Evolutionary conservation across 2,888 invertebrate species (phyloP).

Genomic region (Ctena decussata): DNA sequence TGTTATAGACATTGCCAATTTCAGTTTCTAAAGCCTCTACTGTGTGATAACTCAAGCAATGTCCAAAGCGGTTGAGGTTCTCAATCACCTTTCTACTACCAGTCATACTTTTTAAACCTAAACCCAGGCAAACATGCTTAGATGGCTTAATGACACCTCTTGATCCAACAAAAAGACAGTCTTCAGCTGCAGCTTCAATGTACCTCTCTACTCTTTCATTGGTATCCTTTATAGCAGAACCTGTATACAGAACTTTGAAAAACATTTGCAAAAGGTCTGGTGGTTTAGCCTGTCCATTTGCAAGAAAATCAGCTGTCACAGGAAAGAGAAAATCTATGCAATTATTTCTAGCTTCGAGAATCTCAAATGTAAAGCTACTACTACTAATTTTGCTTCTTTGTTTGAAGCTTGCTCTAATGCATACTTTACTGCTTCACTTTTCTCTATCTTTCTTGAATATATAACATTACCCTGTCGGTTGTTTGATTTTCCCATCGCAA

Average conservation of each 20-base stretch:
- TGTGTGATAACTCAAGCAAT: constrained; percentile 30
- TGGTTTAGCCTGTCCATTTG: constrained; percentile 6
- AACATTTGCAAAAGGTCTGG: constrained; percentile 5
- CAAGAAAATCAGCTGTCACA: constrained; percentile 6
- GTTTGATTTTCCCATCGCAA: constrained; percentile 18
- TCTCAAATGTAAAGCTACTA: background rate
- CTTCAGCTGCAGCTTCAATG: constrained; percentile 5
- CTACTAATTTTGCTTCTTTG: background rate
- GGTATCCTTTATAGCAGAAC: background rate
- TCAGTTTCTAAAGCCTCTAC: constrained; percentile 49
- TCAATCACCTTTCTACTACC: constrained; percentile 42
- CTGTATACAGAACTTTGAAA: constrained; percentile 6
- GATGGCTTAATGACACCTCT: constrained; percentile 33
- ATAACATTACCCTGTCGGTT: constrained; percentile 16
- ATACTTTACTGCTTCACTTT: background rate
- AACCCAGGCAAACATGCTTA: constrained; percentile 45
- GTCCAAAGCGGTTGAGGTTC: constrained; percentile 46
- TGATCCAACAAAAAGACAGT: background rate
- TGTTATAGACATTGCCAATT: constrained; percentile 10
- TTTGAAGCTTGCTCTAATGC: background rate
- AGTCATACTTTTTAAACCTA: constrained; percentile 51
- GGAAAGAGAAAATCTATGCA: background rate
- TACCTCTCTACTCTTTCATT: constrained; percentile 3
- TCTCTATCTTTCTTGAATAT: background rate
- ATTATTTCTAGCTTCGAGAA: background rate